Evolutionary conservation across 1,140 invertebrate species (phyloP).

Genomic region (Homarus americanus): DNA sequence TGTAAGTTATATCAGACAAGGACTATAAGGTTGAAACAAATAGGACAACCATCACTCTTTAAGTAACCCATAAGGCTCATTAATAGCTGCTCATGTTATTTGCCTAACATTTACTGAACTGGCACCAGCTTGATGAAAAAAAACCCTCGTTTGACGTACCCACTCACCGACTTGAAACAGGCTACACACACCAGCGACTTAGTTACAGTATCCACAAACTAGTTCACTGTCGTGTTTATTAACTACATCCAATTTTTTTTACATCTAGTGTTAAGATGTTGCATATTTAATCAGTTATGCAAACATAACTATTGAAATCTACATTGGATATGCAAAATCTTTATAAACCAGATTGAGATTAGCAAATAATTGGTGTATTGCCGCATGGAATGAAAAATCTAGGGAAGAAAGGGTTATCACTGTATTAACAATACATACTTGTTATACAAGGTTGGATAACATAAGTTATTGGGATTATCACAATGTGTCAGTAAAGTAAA

Average conservation of each 20-base stretch:
- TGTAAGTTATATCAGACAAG: neutral
- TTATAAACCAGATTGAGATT: neutral
- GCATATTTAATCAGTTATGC: neutral
- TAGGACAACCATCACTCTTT: neutral
- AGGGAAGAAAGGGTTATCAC: neutral
- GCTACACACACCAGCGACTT: neutral
- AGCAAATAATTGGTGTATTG: neutral
- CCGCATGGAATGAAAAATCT: conserved; percentile 23
- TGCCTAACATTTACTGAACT: neutral
- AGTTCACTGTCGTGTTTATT: neutral
- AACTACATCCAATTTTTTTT: neutral
- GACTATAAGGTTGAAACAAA: neutral
- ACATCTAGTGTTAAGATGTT: neutral
- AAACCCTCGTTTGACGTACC: neutral
- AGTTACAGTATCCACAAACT: neutral
- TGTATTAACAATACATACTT: conserved; percentile 29
- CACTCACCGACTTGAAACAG: neutral
- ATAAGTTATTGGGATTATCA: neutral
- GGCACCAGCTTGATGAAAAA: neutral
- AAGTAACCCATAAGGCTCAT: conserved; percentile 2
- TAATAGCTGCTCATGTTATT: neutral
- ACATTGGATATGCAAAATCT: neutral
- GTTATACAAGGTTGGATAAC: neutral
- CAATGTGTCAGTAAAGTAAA: conserved; percentile 1
- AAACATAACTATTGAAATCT: neutral